Base-by-base conservation (phyloP, 2,797 vertebrate genomes). In the Kryptolebias ocellatus region DNA sequence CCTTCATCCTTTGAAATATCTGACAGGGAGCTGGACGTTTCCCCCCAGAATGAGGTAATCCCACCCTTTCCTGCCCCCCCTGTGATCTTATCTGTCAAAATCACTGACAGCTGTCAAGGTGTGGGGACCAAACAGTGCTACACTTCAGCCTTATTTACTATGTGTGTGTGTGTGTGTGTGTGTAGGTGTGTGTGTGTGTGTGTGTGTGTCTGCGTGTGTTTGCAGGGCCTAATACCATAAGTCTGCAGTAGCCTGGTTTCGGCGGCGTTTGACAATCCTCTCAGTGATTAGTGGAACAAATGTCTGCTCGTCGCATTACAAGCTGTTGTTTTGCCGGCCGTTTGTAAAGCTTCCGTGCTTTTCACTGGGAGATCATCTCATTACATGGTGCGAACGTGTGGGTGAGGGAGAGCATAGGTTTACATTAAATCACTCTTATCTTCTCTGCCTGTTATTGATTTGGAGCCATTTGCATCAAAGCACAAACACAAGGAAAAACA, bases 271-370 rank as follows among this genome's bases (percentile, higher is more conserved):
- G 70, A 87, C 79, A 89, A 83, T 84, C 80, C 81, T 53, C 73
- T 72, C 66, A 53, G 60, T 72, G 81, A 90, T 90, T 86, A 89
- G 89, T 76, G 83, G 72, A 86, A 90, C 79, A 91, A 92, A 89
- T 88, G 87, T 85, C 79, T 88, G 88, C 81, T 69, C 74, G 79
- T 73, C 76, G 56, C 76, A 72, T 85, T 81, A 84, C 76, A 85
- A 39, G 78, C 78, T 87, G 83, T 84, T 86, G 83, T 89, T 88
- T 81, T 79, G 72, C 60, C 17, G 64, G 60, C 74, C 78, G 80
- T 89, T 88, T 83, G 57, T 77, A 70, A 76, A 72, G 79, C 72
- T 70, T 80, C 74, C 71, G 50, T 56, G 78, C 64, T 86, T 86
- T 85, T 81, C 52, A 71, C 24, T 10, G 51, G 54, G 57, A 79